Base-by-base conservation (phyloP, 2,888 invertebrate genomes). In the Clostera curtula region DNA sequence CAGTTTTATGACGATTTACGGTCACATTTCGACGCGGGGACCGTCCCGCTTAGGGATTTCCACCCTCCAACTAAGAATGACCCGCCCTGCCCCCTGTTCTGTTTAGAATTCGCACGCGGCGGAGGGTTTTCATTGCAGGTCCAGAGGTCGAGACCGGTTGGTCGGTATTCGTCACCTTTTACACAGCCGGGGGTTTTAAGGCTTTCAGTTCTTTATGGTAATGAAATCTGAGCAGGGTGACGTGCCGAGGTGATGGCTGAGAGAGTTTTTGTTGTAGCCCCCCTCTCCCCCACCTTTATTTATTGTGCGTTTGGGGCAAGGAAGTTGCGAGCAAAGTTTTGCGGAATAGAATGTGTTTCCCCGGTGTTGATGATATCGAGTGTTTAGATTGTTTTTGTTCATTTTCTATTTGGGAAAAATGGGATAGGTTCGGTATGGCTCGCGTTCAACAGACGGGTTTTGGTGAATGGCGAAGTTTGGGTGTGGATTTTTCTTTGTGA, bases 1-100 rank as follows among this genome's bases (percentile, higher is more conserved):
- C 88, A 88, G 87, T 88, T 88, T 89, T 88, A 89, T 89, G 89
- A 88, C 77, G 75, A 79, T 79, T 79, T 79, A 79, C 77, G 75
- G 69, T 60, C 77, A 66, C 85, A 83, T 85, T 85, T 85, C 85
- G 85, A 82, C 85, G 86, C 85, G 69, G 57, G 72, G 59, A 65
- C 52, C 65, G 59, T 65, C 69, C 64, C 51, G 58, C 68, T 60
- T 65, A 68, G 73, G 69, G 72, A 63, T 64, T 50, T 59, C 49
- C 40, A 47, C 47, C 59, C 44, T 20, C 79, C 67, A 66, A 21
- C 29, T 2, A 31, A 31, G 12, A 12, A 15, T 39, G 68, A 51
- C 29, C 70, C 37, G 3, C 48, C 42, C 18, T 32, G 43, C 65
- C 72, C 57, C 29, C 31, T 19, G 11, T n/a, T 8, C 2, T 10